Evolutionary conservation across 2,888 invertebrate genomes (phyloP).

Genomic region (Scrobipalpa atriplicella): DNA sequence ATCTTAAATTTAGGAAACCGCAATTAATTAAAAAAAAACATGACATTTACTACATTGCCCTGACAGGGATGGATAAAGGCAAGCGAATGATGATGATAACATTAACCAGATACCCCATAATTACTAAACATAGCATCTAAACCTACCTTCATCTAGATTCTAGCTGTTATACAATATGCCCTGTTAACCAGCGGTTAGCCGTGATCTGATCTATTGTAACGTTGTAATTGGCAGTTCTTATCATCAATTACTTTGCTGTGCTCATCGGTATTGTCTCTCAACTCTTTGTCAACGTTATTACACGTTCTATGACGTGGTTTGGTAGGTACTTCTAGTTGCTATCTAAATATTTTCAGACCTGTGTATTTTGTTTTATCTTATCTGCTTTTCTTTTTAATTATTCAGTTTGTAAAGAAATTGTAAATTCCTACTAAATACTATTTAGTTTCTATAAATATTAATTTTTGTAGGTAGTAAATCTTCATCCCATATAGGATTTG

Average conservation of each 20-base stretch:
- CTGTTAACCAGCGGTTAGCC: conserved; percentile 5
- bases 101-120: too few relatives aligned
- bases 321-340: background rate
- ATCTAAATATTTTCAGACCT: background rate
- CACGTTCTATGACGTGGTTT: background rate
- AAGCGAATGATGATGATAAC: too few relatives aligned
- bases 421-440: too few relatives aligned
- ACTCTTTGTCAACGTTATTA: background rate
- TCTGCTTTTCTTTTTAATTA: background rate
- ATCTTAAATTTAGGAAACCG: too few relatives aligned
- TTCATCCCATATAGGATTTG: too few relatives aligned
- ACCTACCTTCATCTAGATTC: background rate
- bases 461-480: too few relatives aligned
- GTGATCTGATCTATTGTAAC: conserved; percentile 17
- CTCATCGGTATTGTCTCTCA: background rate
- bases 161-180: background rate
- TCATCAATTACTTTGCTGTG: background rate
- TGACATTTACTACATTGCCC: too few relatives aligned
- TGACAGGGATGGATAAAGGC: too few relatives aligned
- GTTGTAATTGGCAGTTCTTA: conserved; percentile 10
- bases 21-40: too few relatives aligned
- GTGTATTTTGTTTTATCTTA: background rate
- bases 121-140: background rate
- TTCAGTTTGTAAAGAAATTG: background rate
- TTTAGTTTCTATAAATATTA: background rate